A percentile compares a stretch with the other conserved stretches of the same genome.
Evolutionary conservation across 2,797 vertebrate species (phyloP).

Genomic region (Glyptemys insculpta): DNA sequence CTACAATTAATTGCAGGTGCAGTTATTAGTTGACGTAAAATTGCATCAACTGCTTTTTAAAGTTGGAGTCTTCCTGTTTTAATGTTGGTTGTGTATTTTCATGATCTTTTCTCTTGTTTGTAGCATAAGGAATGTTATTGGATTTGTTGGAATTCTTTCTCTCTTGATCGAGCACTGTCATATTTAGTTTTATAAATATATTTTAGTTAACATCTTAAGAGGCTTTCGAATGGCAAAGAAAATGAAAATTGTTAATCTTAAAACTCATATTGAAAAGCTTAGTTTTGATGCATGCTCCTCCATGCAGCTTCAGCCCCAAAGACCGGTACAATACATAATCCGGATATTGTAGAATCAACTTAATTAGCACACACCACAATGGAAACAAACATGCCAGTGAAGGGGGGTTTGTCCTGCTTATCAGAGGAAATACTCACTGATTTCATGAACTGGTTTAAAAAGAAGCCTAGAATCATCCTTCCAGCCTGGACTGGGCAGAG

Average conservation of each 20-base stretch:
- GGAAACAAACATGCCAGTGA: neutral
- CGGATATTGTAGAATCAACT: neutral
- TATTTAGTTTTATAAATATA: slow-evolving; percentile 54
- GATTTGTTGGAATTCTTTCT: neutral
- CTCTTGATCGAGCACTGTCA: slow-evolving; percentile 38
- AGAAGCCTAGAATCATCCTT: neutral
- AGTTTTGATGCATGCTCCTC: neutral
- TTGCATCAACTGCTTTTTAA: neutral
- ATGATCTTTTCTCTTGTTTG: neutral
- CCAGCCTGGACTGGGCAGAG: neutral
- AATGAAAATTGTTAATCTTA: slow-evolving; percentile 67
- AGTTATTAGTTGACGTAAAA: neutral
- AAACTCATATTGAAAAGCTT: slow-evolving; percentile 15
- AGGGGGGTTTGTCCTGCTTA: neutral
- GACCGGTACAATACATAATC: neutral
- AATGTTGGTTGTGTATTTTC: slow-evolving; percentile 2
- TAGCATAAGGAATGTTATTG: neutral
- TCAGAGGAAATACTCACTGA: neutral
- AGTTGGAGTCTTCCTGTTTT: neutral
- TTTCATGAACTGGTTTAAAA: neutral
- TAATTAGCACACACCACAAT: neutral
- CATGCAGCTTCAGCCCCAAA: neutral
- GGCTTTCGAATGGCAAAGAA: slow-evolving; percentile 59
- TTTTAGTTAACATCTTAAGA: slow-evolving; percentile 69
- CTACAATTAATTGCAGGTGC: neutral